These are phyloP conservation scores for Heliconius himera DNA, from an alignment of 1,140 invertebrate genomes.

Conservation along the genomic window DNA sequence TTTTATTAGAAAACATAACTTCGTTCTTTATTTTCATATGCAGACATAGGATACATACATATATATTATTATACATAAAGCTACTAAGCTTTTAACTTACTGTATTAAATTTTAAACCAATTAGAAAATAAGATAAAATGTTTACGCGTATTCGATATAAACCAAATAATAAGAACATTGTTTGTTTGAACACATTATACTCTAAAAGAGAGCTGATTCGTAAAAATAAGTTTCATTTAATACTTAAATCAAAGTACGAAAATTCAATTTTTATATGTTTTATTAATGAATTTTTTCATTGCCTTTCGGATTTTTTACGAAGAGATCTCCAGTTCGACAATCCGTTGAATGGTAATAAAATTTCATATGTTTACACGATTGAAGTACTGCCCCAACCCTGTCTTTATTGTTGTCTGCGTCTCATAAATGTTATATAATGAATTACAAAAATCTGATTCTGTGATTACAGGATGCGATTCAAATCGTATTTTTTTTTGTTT, in stretches of 20 bases:
- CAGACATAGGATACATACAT: no score
- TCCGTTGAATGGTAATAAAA: constrained; percentile 9
- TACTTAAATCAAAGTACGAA: not conserved
- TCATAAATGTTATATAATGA: not conserved
- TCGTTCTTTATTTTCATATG: no score
- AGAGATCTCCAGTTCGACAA: not conserved
- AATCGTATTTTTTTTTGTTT: not conserved
- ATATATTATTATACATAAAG: no score
- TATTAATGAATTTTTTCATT: not conserved
- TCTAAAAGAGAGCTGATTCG: not conserved
- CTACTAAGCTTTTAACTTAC: no score
- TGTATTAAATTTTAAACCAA: not conserved
- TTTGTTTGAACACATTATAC: not conserved
- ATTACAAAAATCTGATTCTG: not conserved
- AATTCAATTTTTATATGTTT: not conserved
- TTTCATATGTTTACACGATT: not conserved
- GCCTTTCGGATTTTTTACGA: not conserved
- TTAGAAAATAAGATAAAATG: not conserved
- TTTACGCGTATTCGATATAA: not conserved
- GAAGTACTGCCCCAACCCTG: not conserved
- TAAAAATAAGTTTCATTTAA: not conserved
- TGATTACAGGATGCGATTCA: not conserved
- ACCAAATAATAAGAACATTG: not conserved
- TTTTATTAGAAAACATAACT: no score
- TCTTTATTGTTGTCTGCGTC: not conserved